Percentiles rank a stretch among this genome's conserved stretches.
Conservation (phyloP, 2,113 vertebrate genomes). For the Halichoerus grypus region DNA sequence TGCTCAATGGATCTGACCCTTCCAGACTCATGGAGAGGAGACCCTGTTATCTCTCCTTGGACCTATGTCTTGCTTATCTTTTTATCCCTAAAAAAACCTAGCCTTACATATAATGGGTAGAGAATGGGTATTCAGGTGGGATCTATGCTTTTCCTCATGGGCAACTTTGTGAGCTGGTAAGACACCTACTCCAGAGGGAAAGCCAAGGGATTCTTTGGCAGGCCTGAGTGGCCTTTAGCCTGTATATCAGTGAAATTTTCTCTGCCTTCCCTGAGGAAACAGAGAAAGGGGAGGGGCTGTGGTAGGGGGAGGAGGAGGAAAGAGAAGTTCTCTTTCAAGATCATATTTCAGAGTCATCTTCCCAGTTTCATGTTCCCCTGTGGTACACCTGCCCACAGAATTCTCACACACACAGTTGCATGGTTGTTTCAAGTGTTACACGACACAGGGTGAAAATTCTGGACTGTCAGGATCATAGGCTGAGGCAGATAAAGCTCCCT, state of each 20-base stretch:
- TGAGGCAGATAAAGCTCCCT: background rate
- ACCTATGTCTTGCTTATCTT: background rate
- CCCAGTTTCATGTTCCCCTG: background rate
- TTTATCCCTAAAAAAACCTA: background rate
- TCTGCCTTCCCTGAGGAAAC: background rate
- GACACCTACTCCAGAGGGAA: background rate
- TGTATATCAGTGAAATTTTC: background rate
- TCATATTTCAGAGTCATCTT: background rate
- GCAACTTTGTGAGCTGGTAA: background rate
- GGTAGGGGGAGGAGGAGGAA: background rate
- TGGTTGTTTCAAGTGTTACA: background rate
- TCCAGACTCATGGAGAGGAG: background rate
- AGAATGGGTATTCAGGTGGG: background rate
- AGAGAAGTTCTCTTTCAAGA: background rate
- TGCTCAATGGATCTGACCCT: background rate
- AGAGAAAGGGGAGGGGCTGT: background rate
- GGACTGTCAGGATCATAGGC: background rate
- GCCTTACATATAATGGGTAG: background rate
- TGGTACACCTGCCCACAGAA: background rate
- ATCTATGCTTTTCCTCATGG: background rate
- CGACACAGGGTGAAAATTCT: background rate
- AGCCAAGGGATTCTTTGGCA: background rate
- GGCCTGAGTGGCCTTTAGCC: background rate
- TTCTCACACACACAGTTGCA: background rate
- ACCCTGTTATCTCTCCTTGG: background rate